These are phyloP conservation scores for Mayetiola destructor DNA, from an alignment of 2,888 invertebrate species.

Conservation along the genomic window DNA sequence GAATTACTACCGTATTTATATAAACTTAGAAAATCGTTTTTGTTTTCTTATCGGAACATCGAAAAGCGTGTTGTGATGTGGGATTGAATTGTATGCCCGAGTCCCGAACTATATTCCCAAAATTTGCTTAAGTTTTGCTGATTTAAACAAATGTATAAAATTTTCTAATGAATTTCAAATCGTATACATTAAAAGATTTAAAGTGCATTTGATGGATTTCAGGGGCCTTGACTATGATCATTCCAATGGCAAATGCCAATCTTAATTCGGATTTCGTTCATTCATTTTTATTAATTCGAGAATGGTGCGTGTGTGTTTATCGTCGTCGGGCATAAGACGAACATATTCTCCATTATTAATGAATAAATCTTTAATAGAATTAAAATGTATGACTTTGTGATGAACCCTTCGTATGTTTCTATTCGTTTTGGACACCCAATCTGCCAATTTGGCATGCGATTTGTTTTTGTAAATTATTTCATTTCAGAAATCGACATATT, in stretches of 20 bases:
- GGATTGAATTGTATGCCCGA: not conserved
- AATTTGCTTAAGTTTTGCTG: not conserved
- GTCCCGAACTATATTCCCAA: not conserved
- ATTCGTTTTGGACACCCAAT: too few species aligned
- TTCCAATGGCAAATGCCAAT: too few species aligned
- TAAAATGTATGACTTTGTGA: conserved; percentile 4
- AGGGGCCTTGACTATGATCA: too few species aligned
- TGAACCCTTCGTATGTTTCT: too few species aligned
- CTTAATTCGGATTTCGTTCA: too few species aligned
- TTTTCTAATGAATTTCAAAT: conserved; percentile 10
- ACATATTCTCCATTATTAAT: conserved; percentile 4
- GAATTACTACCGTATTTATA: not conserved
- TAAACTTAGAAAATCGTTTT: not conserved
- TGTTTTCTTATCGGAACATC: too few species aligned
- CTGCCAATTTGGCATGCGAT: too few species aligned
- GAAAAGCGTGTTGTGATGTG: not conserved
- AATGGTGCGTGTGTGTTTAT: not conserved
- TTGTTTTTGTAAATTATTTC: too few species aligned
- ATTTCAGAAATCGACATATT: too few species aligned
- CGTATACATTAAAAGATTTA: conserved; percentile 8
- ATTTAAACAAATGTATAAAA: not conserved
- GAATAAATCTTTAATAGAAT: not conserved
- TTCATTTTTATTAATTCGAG: too few species aligned
- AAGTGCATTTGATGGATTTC: conserved; percentile 8
- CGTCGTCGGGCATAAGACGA: not conserved